Evolutionary conservation across 1,140 invertebrate species (phyloP).

Genomic region (Drosophila arawakana): DNA sequence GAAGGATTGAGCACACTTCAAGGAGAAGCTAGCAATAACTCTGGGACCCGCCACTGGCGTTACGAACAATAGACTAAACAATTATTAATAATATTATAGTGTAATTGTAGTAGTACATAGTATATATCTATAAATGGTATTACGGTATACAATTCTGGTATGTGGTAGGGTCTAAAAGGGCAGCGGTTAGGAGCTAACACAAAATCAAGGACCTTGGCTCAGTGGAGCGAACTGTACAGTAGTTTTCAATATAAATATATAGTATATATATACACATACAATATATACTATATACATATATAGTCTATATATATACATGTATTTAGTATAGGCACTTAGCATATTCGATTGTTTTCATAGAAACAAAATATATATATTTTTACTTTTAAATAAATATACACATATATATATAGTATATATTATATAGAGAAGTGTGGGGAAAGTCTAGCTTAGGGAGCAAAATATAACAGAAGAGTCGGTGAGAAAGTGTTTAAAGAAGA

Average conservation of each 20-base stretch:
- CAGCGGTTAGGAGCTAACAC: constrained; percentile 33
- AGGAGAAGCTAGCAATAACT: constrained; percentile 13
- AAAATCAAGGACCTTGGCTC: constrained; percentile 25
- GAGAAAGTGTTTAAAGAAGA: not conserved
- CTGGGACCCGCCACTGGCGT: constrained; percentile 11
- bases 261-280: constrained; percentile 2
- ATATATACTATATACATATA: constrained; percentile 28
- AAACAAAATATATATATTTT: constrained; percentile 67
- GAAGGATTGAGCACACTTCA: not conserved
- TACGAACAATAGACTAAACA: constrained; percentile 9
- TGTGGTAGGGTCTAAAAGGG: constrained; percentile 21
- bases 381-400: constrained; percentile 43
- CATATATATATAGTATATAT: constrained; percentile 42
- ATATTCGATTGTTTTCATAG: constrained; percentile 82
- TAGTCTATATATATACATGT: constrained; percentile 46
- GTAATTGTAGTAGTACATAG: constrained; percentile 12
- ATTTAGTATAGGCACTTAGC: constrained; percentile 81
- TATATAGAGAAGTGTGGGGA: constrained; percentile 39
- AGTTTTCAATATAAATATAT: constrained; percentile 34
- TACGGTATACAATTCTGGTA: constrained; percentile 15
- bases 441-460: constrained; percentile 59
- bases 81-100: constrained; percentile 15
- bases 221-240: constrained; percentile 47
- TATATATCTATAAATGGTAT: constrained; percentile 21
- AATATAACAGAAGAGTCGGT: constrained; percentile 1